Percentiles rank a stretch among this genome's conserved stretches.
These are phyloP conservation scores for Himalopsyche phryganea DNA, from an alignment of 1,140 invertebrate species.

Conservation along the genomic window DNA sequence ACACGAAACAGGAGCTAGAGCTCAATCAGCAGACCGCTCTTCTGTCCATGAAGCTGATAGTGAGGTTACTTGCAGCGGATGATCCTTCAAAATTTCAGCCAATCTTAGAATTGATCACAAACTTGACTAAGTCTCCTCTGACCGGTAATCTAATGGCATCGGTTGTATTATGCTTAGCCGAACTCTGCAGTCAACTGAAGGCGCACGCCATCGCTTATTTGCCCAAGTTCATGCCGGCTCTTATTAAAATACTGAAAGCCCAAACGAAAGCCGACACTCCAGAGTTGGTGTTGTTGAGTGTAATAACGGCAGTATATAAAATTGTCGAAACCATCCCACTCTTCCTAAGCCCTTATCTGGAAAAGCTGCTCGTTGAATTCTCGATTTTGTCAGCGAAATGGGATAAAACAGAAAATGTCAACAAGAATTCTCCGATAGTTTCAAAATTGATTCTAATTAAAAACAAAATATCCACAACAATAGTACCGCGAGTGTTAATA, in stretches of 20 bases:
- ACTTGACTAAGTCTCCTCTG: conserved; percentile 59
- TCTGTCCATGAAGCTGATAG: conserved; percentile 76
- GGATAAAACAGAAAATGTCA: conserved; percentile 46
- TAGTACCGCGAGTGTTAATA: conserved; percentile 72
- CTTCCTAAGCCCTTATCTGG: conserved; percentile 81
- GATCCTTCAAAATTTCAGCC: conserved; percentile 63
- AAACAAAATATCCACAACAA: conserved; percentile 64
- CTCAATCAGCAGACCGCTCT: conserved; percentile 76
- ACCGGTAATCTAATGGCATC: conserved; percentile 68
- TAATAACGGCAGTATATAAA: conserved; percentile 73
- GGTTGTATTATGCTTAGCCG: conserved; percentile 75
- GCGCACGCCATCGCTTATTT: conserved; percentile 69
- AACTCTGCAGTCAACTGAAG: conserved; percentile 70
- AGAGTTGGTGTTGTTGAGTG: conserved; percentile 52
- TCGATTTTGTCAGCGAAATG: conserved; percentile 57
- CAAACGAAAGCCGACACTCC: conserved; percentile 48
- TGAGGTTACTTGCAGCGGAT: conserved; percentile 62
- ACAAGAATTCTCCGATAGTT: conserved; percentile 54
- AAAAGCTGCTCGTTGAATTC: conserved; percentile 67
- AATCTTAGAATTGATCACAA: conserved; percentile 60
- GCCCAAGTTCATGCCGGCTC: conserved; percentile 73
- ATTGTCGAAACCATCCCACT: conserved; percentile 75
- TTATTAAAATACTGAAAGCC: conserved; percentile 60
- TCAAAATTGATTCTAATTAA: conserved; percentile 60
- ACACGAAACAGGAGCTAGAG: conserved; percentile 54